Conservation (phyloP, 2,113 vertebrate genomes). For the Isichthys henryi region DNA sequence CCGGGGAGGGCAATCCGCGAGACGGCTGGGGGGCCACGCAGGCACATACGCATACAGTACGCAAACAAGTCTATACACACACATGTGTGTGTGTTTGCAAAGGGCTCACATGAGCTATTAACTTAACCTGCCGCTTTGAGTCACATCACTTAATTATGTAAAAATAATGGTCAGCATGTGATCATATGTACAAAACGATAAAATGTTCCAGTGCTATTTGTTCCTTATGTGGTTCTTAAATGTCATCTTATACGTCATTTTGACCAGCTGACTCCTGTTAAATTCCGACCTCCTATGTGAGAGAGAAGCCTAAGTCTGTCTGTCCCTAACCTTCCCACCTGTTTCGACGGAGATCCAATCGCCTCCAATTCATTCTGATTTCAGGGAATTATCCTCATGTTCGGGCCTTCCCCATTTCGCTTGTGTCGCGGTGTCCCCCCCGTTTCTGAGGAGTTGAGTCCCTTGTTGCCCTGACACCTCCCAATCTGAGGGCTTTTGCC, state of each 20-base stretch:
- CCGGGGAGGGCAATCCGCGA: slow-evolving; percentile 31
- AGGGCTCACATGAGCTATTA: background rate
- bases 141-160: background rate
- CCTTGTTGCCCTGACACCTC: background rate
- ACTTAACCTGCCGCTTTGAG: background rate
- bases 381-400: background rate
- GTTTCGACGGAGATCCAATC: background rate
- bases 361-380: background rate
- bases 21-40: background rate
- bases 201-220: background rate
- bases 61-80: background rate
- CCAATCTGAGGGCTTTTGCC: background rate
- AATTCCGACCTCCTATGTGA: background rate
- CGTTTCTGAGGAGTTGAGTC: background rate
- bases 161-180: background rate
- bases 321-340: background rate
- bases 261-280: background rate
- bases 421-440: background rate
- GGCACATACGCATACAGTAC: background rate
- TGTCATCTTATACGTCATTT: background rate
- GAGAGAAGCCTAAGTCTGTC: background rate
- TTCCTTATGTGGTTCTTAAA: background rate
- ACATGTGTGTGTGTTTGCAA: background rate
- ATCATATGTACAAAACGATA: background rate
- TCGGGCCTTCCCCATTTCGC: background rate